Base-by-base conservation (phyloP, 2,888 invertebrate species). In the Octodonta nipae region DNA sequence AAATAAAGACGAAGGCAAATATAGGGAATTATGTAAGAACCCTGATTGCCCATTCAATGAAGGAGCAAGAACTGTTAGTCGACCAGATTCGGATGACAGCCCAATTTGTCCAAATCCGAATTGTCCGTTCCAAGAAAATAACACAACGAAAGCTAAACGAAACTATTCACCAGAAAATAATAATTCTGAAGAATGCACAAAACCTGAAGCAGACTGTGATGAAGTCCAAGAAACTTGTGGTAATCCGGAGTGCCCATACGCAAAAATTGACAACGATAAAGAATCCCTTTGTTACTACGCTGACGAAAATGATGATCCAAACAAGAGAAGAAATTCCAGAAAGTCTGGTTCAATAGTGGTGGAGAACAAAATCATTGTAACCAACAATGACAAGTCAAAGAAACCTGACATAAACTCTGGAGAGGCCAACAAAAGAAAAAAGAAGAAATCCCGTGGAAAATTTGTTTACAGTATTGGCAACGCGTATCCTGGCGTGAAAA, bases 401-500 rank as follows among this genome's bases (percentile, higher is more conserved):
- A 27, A n/a, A n/a, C n/a, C n/a, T n/a, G n/a, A n/a, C n/a, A n/a
- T n/a, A n/a, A n/a, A n/a, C 4, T 10, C 7, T 1, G 20, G 13
- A 6, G 22, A 14, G 27, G n/a, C n/a, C n/a, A n/a, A n/a, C n/a
- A 10, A 16, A 22, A 30, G 26, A 25, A 40, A 35, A 13, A 33
- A 26, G 16, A 36, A 26, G 26, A 47, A 43, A 28, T 41, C 36
- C 6, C 40, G 33, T 12, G 44, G 43, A 8, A 46, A 44, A 31
- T 53, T 43, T 26, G 46, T 50, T 1, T 52, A 51, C 31, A 37
- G 43, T 2, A 41, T 50, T 5, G 52, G 53, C 1, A 47, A 53
- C 28, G 42, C 31, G 15, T 65, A 73, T 55, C 72, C 73, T 38
- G 69, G 70, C 1, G 60, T 63, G 0, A 59, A 63, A 8, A 55